Base-by-base conservation (phyloP, 2,797 vertebrate species). In the Nannoperca australis region DNA sequence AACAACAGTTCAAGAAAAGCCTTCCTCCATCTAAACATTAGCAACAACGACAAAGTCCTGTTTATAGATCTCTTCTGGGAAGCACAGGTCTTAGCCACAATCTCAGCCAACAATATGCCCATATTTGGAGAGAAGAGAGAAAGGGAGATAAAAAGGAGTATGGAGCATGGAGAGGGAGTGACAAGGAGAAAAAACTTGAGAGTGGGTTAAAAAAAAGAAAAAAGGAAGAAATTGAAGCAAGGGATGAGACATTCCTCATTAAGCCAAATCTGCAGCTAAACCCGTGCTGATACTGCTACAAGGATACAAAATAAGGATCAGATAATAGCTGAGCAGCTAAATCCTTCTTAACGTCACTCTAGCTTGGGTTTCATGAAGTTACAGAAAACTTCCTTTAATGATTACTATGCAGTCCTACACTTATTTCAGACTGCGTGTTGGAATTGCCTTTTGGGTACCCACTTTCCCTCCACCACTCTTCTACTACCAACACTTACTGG, bases 41-140 rank as follows among this genome's bases (percentile, higher is more conserved):
- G 61, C 49, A 76, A 58, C 54, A 47, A 64, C 0, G 18, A 61
- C 38, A 64, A 78, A 78, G 47, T 38, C 24, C 20, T 56, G 61
- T 90, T 88, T 78, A 76, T 61, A 63, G 44, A 63, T 10, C 53
- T 70, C 80, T 69, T 74, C 67, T 60, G 34, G 67, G 72, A 84
- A 70, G 58, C 5, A 20, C 38, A 0, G 14, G 18, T 66, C 66
- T 60, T 32, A 77, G 56, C 38, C 30, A 55, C 13, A 17, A 67
- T 10, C 32, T 61, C 12, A 18, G 30, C n/a, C 22, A 56, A 74
- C 17, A 15, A 71, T 81, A 45, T 85, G 49, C 44, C 78, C 84
- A 77, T 85, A 83, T 88, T 79, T 88, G 81, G 79, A 82, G 14
- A 78, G 51, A 65, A 66, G 22, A 42, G 20, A 73, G 47, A 47